Conservation (phyloP, 2,113 vertebrate species). For the Brachyhypopomus occidentalis region DNA sequence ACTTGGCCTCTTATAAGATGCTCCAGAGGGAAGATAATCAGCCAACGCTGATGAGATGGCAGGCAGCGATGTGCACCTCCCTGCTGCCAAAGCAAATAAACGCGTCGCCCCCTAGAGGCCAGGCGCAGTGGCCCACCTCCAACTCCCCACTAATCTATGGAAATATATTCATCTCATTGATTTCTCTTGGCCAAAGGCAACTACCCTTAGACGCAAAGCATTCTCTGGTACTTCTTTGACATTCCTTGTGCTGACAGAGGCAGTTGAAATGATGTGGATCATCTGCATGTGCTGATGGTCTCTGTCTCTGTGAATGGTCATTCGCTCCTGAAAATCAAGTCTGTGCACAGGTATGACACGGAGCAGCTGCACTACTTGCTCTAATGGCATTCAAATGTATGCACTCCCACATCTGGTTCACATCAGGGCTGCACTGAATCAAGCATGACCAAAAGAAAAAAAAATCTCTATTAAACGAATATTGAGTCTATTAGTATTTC, state of each 20-base stretch:
- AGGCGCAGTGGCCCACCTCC: background rate
- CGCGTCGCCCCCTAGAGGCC: conserved; percentile 11
- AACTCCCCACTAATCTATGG: conserved; percentile 21
- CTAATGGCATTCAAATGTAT: conserved; percentile 2
- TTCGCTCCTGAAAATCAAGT: background rate
- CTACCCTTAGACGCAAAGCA: background rate
- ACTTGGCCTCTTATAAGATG: conserved; percentile 42
- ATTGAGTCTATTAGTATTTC: background rate
- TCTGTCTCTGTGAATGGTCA: background rate
- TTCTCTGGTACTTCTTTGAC: background rate
- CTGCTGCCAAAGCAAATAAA: conserved; percentile 25
- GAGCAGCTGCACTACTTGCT: background rate
- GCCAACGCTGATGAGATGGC: conserved; percentile 25
- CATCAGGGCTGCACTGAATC: background rate
- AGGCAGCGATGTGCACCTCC: background rate
- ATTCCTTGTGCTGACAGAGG: conserved; percentile 1
- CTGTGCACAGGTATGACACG: background rate
- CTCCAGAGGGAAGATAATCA: conserved; percentile 49
- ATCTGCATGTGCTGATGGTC: background rate
- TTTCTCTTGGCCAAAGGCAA: background rate
- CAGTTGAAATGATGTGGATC: background rate
- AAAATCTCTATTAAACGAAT: background rate
- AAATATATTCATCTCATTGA: conserved; percentile 29
- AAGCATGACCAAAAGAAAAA: background rate
- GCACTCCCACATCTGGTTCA: background rate